Percentiles rank a stretch among this genome's conserved stretches.
Conservation (phyloP, 2,113 vertebrate species). For the Neogobius melanostomus region DNA sequence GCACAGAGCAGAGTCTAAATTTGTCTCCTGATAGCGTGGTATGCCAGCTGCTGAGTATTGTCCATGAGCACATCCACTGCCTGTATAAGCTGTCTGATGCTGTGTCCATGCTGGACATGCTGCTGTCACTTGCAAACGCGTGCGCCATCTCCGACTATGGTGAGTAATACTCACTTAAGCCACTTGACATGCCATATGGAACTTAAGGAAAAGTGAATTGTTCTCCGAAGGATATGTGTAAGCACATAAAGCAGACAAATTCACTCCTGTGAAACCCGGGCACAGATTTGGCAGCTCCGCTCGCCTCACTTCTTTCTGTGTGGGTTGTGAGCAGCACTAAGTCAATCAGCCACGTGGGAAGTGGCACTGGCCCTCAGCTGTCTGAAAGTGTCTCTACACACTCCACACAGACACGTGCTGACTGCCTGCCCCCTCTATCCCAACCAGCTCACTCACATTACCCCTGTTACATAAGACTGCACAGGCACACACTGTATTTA, state of each 20-base stretch:
- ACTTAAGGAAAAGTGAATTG: constrained; percentile 15
- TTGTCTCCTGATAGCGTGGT: constrained; percentile 82
- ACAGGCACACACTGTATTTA: constrained; percentile 46
- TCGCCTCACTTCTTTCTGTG: constrained; percentile 39
- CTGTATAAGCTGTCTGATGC: constrained; percentile 93
- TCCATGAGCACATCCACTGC: constrained; percentile 91
- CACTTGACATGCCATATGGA: constrained; percentile 20
- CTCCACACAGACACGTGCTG: constrained; percentile 60
- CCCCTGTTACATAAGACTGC: constrained; percentile 62
- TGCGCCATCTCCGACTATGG: constrained; percentile 95
- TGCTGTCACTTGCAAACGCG: constrained; percentile 90
- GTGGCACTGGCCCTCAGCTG: constrained; percentile 60
- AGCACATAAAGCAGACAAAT: constrained; percentile 15
- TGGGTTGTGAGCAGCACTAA: constrained; percentile 32
- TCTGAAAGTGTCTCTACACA: constrained; percentile 66
- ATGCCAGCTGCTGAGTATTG: constrained; percentile 85
- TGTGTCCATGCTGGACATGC: constrained; percentile 96
- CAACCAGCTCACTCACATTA: constrained; percentile 63
- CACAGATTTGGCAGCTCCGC: constrained; percentile 26
- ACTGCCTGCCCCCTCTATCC: constrained; percentile 47
- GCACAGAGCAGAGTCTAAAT: too few species aligned
- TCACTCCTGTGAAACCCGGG: constrained; percentile 26
- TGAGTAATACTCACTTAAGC: constrained; percentile 53
- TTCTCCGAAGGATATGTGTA: constrained; percentile 27
- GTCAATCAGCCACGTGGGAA: constrained; percentile 47